Conservation (phyloP, 2,888 invertebrate genomes). For the Cremastinae sp. region DNA sequence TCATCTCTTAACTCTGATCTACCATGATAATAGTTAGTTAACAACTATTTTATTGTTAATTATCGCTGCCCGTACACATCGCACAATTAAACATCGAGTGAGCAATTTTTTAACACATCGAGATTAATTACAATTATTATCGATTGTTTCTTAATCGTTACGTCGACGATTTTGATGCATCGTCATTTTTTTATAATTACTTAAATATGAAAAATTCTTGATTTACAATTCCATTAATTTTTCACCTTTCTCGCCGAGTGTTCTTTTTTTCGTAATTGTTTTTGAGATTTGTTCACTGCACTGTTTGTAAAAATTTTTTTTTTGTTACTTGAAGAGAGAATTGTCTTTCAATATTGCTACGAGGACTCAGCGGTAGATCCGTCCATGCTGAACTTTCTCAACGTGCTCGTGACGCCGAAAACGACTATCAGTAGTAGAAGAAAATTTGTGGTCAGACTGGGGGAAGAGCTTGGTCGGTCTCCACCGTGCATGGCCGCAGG, state of each 20-base stretch:
- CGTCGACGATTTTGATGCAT: neutral
- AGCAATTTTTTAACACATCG: conserved; percentile 52
- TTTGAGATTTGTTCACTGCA: neutral
- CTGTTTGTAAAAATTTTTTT: conserved; percentile 5
- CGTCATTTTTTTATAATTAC: conserved; percentile 1
- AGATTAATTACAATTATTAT: conserved; percentile 40
- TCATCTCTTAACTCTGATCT: neutral
- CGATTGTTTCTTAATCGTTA: conserved; percentile 12
- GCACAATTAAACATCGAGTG: conserved; percentile 59
- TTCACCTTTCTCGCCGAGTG: neutral
- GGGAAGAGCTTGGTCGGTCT: conserved; percentile 67
- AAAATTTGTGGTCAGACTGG: conserved; percentile 61
- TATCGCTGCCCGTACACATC: conserved; percentile 53
- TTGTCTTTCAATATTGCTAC: conserved; percentile 11
- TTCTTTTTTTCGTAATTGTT: neutral
- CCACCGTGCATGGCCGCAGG: conserved; percentile 64
- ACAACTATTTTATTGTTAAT: conserved; percentile 14
- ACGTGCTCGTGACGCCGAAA: conserved; percentile 36
- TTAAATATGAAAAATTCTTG: neutral
- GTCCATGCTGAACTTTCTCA: conserved; percentile 10
- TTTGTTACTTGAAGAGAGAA: neutral
- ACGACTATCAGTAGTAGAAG: conserved; percentile 51
- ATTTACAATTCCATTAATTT: neutral
- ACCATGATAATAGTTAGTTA: too few species aligned
- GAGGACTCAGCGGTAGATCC: neutral